Evolutionary conservation across 1,140 invertebrate genomes (phyloP), one percentile per base, ranked within the genome.

Genomic region (Heterodera schachtii): DNA sequence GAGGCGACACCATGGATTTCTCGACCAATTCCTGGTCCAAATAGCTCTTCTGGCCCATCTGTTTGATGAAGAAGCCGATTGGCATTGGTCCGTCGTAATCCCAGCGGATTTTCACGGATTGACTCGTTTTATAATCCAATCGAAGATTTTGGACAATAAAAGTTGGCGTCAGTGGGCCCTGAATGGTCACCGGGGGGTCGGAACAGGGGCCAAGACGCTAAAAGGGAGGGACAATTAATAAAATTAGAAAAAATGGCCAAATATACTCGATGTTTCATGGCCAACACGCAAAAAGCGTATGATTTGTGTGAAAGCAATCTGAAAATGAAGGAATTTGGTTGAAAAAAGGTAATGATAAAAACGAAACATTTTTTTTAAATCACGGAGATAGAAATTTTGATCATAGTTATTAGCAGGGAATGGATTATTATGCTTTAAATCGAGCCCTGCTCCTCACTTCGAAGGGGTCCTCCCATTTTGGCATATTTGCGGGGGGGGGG

Each of bases 231-330:
- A 19, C 57, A 64, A 46, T n/a, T 6, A 82, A 21, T 47, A 31
- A 19, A 9, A 31, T 60, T 6, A 73, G n/a, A 41, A 16, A 43
- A 46, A 46, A 82, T 11, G 8, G 31, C 31, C 31, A 8, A 76
- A 85, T 80, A 86, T 80, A 89, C 88, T 67, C 85, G 86, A 57
- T 90, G 82, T 76, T 90, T 89, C 69, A 90, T 84, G 11, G 88
- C 86, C 67, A 90, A 71, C 11, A 89, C 89, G 83, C 88, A 89
- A 71, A 89, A 89, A 46, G 88, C 89, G 71, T 89, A 90, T 16
- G 88, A 84, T 78, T 89, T 90, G 57, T 87, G 81, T 3, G 82
- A 52, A 49, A 78, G 74, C 47, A 88, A 73, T 70, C 87, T 69
- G 19, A 47, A 60, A 76, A 57, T 0, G 31, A 31, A 31, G 31